These are phyloP conservation scores for Phalanger gymnotis DNA, from an alignment of 2,797 vertebrate genomes.

Conservation along the genomic window DNA sequence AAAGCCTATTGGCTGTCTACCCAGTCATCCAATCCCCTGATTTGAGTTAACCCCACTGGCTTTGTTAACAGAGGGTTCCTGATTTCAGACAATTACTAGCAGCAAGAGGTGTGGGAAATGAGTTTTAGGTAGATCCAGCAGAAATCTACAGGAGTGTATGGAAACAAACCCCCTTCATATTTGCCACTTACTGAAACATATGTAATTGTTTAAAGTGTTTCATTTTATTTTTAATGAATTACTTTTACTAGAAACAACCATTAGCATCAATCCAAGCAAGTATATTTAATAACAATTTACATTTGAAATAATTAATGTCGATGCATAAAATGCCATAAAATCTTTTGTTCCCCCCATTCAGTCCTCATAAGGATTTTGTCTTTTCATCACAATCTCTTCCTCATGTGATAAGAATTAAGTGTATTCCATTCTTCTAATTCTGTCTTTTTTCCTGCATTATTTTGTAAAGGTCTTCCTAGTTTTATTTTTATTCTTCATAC, in stretches of 20 bases:
- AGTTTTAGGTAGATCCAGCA: not conserved
- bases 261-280: not conserved
- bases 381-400: not conserved
- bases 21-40: not conserved
- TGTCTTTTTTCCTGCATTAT: not conserved
- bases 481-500: not conserved
- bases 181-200: not conserved
- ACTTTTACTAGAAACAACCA: not conserved
- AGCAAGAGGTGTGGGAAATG: not conserved
- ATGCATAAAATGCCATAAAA: not conserved
- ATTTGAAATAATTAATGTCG: not conserved
- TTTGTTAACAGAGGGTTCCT: slow-evolving; percentile 14
- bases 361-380: not conserved
- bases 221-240: not conserved
- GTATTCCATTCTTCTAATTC: not conserved
- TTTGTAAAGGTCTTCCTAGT: not conserved
- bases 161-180: not conserved
- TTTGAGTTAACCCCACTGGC: not conserved
- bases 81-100: not conserved
- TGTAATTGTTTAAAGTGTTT: not conserved
- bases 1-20: not conserved
- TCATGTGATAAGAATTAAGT: not conserved
- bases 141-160: not conserved
- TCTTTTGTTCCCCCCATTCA: not conserved
- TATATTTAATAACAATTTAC: not conserved